These are phyloP conservation scores for Caenorhabditis inopinata DNA, from an alignment of 1,140 invertebrate species.

Conservation along the genomic window DNA sequence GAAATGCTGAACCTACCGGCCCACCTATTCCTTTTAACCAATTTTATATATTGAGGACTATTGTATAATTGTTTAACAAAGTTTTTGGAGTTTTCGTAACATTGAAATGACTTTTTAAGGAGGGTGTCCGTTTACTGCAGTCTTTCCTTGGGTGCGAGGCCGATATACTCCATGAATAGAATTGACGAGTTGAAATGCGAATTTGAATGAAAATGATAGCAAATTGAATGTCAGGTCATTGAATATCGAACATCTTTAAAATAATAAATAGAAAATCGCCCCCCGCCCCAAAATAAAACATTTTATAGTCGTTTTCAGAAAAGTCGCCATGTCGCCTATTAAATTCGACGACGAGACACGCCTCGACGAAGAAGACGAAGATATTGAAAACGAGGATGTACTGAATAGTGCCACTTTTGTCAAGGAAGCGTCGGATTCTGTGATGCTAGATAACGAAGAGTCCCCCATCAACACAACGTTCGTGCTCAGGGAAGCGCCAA, in stretches of 20 bases:
- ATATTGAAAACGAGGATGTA: neutral
- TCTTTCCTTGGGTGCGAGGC: neutral
- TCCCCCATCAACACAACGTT: neutral
- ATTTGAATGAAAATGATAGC: neutral
- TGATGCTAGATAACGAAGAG: no score
- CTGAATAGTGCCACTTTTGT: neutral
- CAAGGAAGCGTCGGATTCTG: neutral
- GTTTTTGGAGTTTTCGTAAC: neutral
- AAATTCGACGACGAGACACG: slow-evolving; percentile 2
- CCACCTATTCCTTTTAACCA: neutral
- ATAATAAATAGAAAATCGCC: neutral
- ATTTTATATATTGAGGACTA: neutral
- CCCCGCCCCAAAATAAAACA: no score
- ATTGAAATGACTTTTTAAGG: neutral
- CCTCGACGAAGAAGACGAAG: neutral
- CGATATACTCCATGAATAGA: neutral
- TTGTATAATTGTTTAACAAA: neutral
- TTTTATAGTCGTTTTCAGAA: neutral
- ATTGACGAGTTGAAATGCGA: neutral
- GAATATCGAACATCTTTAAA: neutral
- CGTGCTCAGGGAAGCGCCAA: neutral
- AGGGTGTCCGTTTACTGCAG: neutral
- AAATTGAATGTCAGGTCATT: neutral
- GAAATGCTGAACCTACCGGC: neutral
- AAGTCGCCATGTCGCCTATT: neutral